Base-by-base conservation (phyloP, 2,113 vertebrate genomes). In the Solea solea region DNA sequence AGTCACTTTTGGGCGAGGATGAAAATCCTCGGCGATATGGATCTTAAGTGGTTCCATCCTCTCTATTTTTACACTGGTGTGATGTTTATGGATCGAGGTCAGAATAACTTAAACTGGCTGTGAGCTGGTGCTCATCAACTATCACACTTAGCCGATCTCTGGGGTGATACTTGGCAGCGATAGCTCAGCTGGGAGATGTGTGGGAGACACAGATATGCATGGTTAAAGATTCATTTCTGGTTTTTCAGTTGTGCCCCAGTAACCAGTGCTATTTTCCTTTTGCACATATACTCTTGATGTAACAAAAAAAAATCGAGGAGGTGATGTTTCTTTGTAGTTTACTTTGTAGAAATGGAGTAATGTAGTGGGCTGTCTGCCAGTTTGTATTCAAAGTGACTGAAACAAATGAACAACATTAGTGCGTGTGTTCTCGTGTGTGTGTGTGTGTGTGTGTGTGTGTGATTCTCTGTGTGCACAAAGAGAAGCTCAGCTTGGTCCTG, bases 61-160 rank as follows among this genome's bases (percentile, higher is more conserved):
- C 40, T 66, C 83, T 86, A 77, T 82, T 82, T 91, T 76, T 54
- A 14, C 83, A 59, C 69, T 78, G 77, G 27, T 67, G 65, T 81
- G 67, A 82, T 78, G 71, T 90, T 80, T 82, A 42, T 60, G 71
- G 69, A 86, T 88, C 70, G 57, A 69, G 78, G 81, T 84, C 64
- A 88, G 69, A 65, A 58, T 74, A 55, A 63, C 49, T 56, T 53
- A 84, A 69, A 56, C 69, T 48, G 64, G 58, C 53, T 71, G 68
- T 56, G 57, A 64, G 69, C 61, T 76, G 68, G 16, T 60, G 70
- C 45, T 74, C 42, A 50, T 55, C 62, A 57, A 41, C 78, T 63
- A 72, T 88, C 72, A 58, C 55, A 55, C 63, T 68, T 50, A 56
- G 62, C 67, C 79, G 65, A 69, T 84, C 69, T 77, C 76, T 56